Conservation (phyloP, 2,888 invertebrate genomes). For the Microctonus hyperodae region DNA sequence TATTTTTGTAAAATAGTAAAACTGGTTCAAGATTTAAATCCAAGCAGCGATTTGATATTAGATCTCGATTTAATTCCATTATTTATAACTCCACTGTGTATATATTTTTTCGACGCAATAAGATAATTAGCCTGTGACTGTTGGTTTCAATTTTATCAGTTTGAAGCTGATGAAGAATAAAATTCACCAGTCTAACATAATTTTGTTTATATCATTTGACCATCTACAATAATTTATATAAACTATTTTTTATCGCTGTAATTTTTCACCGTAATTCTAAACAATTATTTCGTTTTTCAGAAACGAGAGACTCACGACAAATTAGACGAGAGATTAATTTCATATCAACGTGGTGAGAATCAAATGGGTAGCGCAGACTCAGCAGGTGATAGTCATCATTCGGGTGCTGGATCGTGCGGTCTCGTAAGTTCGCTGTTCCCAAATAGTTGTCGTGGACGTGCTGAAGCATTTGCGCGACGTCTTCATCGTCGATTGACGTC, state of each 20-base stretch:
- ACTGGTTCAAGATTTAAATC: too few relatives aligned
- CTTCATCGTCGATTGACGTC: conserved; percentile 78
- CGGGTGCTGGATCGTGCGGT: conserved; percentile 59
- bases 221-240: not conserved
- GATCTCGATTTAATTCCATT: too few relatives aligned
- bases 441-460: conserved; percentile 81
- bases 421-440: conserved; percentile 55
- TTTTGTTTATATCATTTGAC: not conserved
- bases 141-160: not conserved
- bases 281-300: not conserved
- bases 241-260: not conserved
- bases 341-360: not conserved
- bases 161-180: not conserved
- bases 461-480: conserved; percentile 82
- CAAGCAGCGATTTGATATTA: too few relatives aligned
- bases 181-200: not conserved
- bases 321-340: not conserved
- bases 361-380: conserved; percentile 56
- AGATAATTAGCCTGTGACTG: too few relatives aligned
- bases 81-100: too few relatives aligned
- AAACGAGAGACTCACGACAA: not conserved
- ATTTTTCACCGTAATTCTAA: not conserved
- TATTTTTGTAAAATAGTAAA: too few relatives aligned
- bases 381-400: conserved; percentile 58
- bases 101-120: not conserved